These are phyloP conservation scores for Agrenia bidenticulata DNA, from an alignment of 2,888 invertebrate genomes.

Conservation along the genomic window DNA sequence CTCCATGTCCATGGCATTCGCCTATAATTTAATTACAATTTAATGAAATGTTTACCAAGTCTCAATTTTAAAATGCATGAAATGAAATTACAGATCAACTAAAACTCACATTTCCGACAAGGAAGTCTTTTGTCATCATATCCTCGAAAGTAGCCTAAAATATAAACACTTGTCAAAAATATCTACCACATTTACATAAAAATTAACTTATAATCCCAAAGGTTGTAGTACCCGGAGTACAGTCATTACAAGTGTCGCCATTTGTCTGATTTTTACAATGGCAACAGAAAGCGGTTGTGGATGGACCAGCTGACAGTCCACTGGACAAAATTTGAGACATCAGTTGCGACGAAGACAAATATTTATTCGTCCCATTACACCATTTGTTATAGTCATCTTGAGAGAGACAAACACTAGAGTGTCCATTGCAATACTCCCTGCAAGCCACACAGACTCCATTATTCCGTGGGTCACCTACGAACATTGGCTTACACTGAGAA, in stretches of 20 bases:
- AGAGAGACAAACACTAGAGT: constrained; percentile 75
- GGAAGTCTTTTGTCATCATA: constrained; percentile 72
- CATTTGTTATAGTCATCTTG: constrained; percentile 52
- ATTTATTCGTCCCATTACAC: constrained; percentile 33
- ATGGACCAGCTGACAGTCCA: constrained; percentile 59
- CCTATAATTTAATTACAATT: not conserved
- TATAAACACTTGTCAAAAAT: not conserved
- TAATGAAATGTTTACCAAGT: too few species aligned
- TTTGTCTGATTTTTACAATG: constrained; percentile 80
- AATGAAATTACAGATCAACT: too few species aligned
- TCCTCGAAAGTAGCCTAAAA: constrained; percentile 57
- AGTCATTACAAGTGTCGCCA: constrained; percentile 79
- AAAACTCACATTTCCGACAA: constrained; percentile 70
- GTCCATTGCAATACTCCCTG: constrained; percentile 83
- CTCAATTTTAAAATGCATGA: too few species aligned
- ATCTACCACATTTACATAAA: not conserved
- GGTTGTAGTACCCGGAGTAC: constrained; percentile 69
- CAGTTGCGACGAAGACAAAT: constrained; percentile 13
- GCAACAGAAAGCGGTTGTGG: constrained; percentile 75
- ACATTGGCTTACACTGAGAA: constrained; percentile 83
- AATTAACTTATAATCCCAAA: constrained; percentile 1
- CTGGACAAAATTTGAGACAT: constrained; percentile 27
- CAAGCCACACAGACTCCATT: constrained; percentile 86
- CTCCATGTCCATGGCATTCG: constrained; percentile 89
- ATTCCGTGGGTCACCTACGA: constrained; percentile 83